Evolutionary conservation across 2,888 invertebrate genomes (phyloP), one percentile per base, ranked within the genome.

Genomic region (Xestoiulus laeticollis): DNA sequence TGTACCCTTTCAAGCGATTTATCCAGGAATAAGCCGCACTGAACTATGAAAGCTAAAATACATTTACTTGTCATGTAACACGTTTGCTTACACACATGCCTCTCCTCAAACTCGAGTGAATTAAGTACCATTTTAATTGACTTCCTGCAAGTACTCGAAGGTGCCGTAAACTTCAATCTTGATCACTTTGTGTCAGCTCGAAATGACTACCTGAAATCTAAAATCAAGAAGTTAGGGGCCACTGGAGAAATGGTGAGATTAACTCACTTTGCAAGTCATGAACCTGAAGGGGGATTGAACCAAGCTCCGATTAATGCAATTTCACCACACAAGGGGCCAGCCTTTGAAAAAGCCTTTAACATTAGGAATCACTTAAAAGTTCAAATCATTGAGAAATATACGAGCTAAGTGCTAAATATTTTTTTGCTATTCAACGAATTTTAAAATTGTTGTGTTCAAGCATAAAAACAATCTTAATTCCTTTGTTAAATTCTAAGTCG

Each of bases 111-210:
- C 22, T 22, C 59, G 6, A 68, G 22, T 22, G 12, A 68, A 68
- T 68, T 22, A 68, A 68, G 59, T 22, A 26, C 22, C 59, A 68
- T 68, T 68, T 68, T 19, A 68, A 68, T 68, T 26, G 22, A 68
- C 59, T 68, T 68, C 59, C 22, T 22, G 59, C 59, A 22, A n/a
- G 22, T 1, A 22, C 59, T 68, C 59, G 5, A 22, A 68, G 59
- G 59, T 68, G 59, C 59, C 22, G 59, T 68, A 68, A 22, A 26
- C 59, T 68, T 68, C 59, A 68, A 22, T 68, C 59, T 68, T 68
- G 59, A 68, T 68, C 59, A 22, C 59, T 26, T 19, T n/a, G n/a
- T n/a, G 19, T 59, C 59, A 59, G 19, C 19, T n/a, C n/a, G n/a
- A 59, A 59, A n/a, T n/a, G 38, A 38, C 38, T 19, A 59, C 59